These are phyloP conservation scores for Nomada fucata DNA, from an alignment of 2,888 invertebrate species.

Conservation along the genomic window DNA sequence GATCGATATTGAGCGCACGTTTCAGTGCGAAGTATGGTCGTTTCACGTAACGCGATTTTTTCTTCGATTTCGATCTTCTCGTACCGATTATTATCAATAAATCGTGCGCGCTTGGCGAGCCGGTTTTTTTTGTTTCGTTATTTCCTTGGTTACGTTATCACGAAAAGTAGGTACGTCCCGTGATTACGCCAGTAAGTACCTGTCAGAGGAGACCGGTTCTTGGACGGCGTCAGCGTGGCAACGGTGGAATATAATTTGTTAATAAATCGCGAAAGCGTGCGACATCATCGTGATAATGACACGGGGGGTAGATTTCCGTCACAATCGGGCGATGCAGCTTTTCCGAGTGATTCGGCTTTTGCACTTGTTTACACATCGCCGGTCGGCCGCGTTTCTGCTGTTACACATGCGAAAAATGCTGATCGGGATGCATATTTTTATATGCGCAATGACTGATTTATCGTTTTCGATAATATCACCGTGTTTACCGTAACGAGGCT, in stretches of 20 bases:
- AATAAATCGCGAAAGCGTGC: slow-evolving; percentile 36
- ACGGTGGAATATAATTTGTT: background rate
- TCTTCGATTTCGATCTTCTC: slow-evolving; percentile 11
- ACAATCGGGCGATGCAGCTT: background rate
- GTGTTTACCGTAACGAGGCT: too few species aligned
- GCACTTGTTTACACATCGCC: slow-evolving; percentile 33
- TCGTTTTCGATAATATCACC: too few species aligned
- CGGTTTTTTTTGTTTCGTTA: too few species aligned
- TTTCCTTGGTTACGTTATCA: too few species aligned
- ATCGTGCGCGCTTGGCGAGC: background rate
- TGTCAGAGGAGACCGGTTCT: slow-evolving; percentile 11
- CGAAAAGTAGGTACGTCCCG: too few species aligned
- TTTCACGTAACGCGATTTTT: slow-evolving; percentile 32
- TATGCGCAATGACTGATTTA: too few species aligned
- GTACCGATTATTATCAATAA: slow-evolving; percentile 21
- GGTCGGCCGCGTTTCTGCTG: background rate
- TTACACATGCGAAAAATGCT: slow-evolving; percentile 14
- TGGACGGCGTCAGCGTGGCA: background rate
- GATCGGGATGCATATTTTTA: slow-evolving; percentile 9
- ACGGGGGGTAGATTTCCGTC: slow-evolving; percentile 47
- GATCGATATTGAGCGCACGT: slow-evolving; percentile 6
- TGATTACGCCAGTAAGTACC: background rate
- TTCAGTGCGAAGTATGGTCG: slow-evolving; percentile 6
- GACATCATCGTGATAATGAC: slow-evolving; percentile 13
- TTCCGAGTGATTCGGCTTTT: slow-evolving; percentile 18